A percentile compares a stretch with the other conserved stretches of the same genome.
phyloP scores from a whole-genome alignment of 2,113 vertebrate genomes.

The Lepus europaeus region DNA sequence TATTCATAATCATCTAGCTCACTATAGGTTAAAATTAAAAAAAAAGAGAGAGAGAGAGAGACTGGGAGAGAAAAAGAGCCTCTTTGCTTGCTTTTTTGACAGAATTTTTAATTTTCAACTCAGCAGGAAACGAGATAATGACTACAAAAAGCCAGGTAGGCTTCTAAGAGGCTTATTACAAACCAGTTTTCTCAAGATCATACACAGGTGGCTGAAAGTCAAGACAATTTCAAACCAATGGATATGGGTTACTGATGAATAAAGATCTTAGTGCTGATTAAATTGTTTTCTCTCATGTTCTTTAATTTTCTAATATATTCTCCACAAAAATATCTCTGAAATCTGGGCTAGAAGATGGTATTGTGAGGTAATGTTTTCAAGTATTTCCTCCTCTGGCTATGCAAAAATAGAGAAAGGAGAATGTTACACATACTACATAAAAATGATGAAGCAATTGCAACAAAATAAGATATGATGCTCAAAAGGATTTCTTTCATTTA shows the following conservation, averaged over 20 bases:
- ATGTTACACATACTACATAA: not conserved
- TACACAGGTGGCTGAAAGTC: slow-evolving; percentile 80
- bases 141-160: slow-evolving; percentile 80
- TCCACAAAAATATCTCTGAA: slow-evolving; percentile 82
- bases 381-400: slow-evolving; percentile 37
- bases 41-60: fast-evolving
- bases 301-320: slow-evolving; percentile 81
- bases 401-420: slow-evolving; percentile 8
- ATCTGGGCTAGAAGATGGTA: slow-evolving; percentile 56
- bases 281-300: slow-evolving; percentile 61
- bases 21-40: slow-evolving; percentile 59
- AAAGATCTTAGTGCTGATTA: slow-evolving; percentile 76
- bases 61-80: not conserved
- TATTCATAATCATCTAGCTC: slow-evolving; percentile 32
- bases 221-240: slow-evolving; percentile 81
- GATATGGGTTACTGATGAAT: slow-evolving; percentile 77
- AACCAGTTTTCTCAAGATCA: slow-evolving; percentile 84
- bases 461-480: slow-evolving; percentile 10
- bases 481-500: slow-evolving; percentile 6
- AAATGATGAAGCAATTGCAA: not conserved
- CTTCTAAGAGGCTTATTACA: slow-evolving; percentile 81
- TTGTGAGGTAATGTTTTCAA: slow-evolving; percentile 24
- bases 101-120: slow-evolving; percentile 87
- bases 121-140: slow-evolving; percentile 83
- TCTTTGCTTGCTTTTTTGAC: slow-evolving; percentile 80